Evolutionary conservation across 2,888 invertebrate species (phyloP), one percentile per base, ranked within the genome.

Genomic region (Sminthurides aquaticus): DNA sequence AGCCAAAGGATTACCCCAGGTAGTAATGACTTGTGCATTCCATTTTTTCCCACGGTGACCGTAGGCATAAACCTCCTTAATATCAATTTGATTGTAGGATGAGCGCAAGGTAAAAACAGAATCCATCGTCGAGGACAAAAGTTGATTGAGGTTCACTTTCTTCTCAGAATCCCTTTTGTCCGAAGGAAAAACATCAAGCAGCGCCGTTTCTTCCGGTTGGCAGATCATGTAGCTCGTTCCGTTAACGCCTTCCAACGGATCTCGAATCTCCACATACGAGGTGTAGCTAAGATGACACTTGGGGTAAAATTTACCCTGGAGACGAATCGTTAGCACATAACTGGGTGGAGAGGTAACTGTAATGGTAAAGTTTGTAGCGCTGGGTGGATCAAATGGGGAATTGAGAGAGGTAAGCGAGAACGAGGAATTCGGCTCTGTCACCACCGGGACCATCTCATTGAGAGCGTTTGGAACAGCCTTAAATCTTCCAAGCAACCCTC

Each of bases 401-500:
- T 74, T 75, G 15, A 74, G 22, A 1, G 74, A 73, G 24, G 69
- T 72, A 20, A 74, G 55, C 18, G 65, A 63, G 27, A 70, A 34
- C 0, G 65, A 66, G 1, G 68, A 57, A 55, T 72, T 72, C 1
- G 70, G 62, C 11, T 57, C 49, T 3, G 68, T 70, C 20, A 65
- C 67, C 26, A 74, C 64, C 1, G 67, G 61, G 11, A 74, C 43
- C 18, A 60, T 66, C 49, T 74, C 74, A 60, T 49, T 64, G 1
- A 74, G 60, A 54, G 67, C 80, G 79, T 73, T 86, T 85, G 83
- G 66, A 84, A 85, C 78, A 83, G 85, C 77, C 86, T 89, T 72
- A 81, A 79, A 2, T 86, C 87, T 65, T 82, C 70, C 74, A 24
- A 71, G 79, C 77, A 87, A 89, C 1, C 88, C 89, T 65, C 80